A percentile compares a stretch with the other conserved stretches of the same genome.
Conservation (phyloP, 1,140 invertebrate genomes). For the Pseudomyrmex dendroicus region DNA sequence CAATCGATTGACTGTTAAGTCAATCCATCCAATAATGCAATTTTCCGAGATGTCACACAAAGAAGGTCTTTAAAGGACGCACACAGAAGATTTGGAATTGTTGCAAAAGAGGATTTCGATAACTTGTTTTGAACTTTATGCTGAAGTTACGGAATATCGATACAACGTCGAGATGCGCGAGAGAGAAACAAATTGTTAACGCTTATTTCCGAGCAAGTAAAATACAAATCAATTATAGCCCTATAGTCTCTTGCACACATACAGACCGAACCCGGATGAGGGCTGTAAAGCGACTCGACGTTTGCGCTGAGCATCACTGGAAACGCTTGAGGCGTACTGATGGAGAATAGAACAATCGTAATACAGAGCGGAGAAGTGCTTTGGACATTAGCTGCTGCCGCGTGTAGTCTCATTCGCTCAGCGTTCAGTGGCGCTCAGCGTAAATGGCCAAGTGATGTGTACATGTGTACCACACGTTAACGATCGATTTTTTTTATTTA, state of each 20-base stretch:
- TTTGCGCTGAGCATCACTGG: slow-evolving; percentile 25
- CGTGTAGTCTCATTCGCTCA: slow-evolving; percentile 26
- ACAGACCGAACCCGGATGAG: background rate
- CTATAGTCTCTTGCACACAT: too few species aligned
- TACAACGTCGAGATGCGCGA: too few species aligned
- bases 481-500: background rate
- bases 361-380: slow-evolving; percentile 22
- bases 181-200: background rate
- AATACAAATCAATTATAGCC: slow-evolving; percentile 15
- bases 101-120: background rate
- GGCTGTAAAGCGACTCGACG: background rate
- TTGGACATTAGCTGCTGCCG: slow-evolving; percentile 33
- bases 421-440: slow-evolving; percentile 43
- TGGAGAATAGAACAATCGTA: slow-evolving; percentile 33
- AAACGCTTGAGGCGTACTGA: slow-evolving; percentile 13
- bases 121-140: too few species aligned
- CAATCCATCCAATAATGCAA: background rate
- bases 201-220: background rate
- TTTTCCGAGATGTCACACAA: background rate
- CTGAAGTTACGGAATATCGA: too few species aligned
- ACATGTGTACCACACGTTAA: background rate
- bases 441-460: slow-evolving; percentile 11
- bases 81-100: background rate
- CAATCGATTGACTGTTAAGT: slow-evolving; percentile 46
- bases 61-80: background rate